A percentile compares a stretch with the other conserved stretches of the same genome.
Conservation (phyloP, 2,797 vertebrate genomes). For the Eulemur albifrons region DNA sequence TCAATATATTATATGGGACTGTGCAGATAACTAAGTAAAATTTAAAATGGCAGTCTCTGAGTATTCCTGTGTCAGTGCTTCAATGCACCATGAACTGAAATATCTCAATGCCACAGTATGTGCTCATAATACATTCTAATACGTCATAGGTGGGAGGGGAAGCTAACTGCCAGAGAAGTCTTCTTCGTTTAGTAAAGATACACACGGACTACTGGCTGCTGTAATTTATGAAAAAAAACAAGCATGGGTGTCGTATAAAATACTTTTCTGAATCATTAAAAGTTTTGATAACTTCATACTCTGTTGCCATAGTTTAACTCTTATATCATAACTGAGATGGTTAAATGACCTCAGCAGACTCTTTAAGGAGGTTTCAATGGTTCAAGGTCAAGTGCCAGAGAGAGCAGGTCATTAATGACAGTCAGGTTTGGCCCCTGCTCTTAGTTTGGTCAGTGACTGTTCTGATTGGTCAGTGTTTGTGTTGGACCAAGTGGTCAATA, state of each 20-base stretch:
- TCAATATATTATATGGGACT: background rate
- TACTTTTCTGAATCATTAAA: background rate
- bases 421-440: background rate
- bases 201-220: background rate
- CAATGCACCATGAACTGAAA: background rate
- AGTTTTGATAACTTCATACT: background rate
- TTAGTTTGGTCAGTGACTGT: background rate
- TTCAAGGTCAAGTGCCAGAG: background rate
- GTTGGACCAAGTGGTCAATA: background rate
- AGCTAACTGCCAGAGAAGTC: background rate
- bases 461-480: background rate
- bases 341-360: background rate
- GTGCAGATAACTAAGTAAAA: background rate
- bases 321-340: background rate
- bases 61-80: background rate
- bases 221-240: background rate
- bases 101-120: background rate
- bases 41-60: background rate
- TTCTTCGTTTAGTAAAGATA: constrained; percentile 19
- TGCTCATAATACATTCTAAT: background rate
- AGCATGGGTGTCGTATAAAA: background rate
- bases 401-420: accelerated
- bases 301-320: background rate
- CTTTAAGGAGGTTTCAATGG: background rate
- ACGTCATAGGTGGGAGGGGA: background rate